Base-by-base conservation (phyloP, 2,888 invertebrate genomes). In the Tetropium fuscum region DNA sequence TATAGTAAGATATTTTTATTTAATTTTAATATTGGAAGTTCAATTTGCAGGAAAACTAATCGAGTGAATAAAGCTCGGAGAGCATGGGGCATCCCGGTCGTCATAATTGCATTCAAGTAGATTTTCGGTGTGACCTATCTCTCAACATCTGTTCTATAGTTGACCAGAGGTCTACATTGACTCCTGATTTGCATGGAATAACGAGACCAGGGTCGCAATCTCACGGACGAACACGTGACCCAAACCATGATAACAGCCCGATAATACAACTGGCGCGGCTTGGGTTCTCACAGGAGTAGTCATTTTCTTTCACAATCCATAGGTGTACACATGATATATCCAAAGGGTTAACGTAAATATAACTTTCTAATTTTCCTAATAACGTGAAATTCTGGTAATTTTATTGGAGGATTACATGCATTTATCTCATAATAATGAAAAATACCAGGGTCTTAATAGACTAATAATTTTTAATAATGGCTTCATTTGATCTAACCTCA, bases 161-260 rank as follows among this genome's bases (percentile, higher is more conserved):
- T 18, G 34, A 54, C 25, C 43, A n/a, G 44, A 25, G 36, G 34
- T 43, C 44, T 18, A 20, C 13, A 22, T 34, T 13, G 20, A 25
- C 44, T 18, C 22, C 16, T 44, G 44, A 54, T 44, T 44, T 44
- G 44, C 54, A 44, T 54, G 43, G 44, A 41, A 45, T 54, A 54
- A 54, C 54, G 54, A 54, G 43, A 27, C 19, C 20, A 10, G 54
- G 36, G 44, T 8, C 34, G 44, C 54, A 54, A 54, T 54, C 54
- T 44, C 54, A 54, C 54, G 44, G 54, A 27, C 34, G 15, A 27
- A 44, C 54, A 54, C 54, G 54, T 54, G 54, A 54, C 54, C 44
- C n/a, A 20, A 22, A 10, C 34, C 41, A 40, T 36, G 58, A 58
- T 53, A 58, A 44, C 53, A 38, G 44, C 34, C 53, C 53, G 53